Evolutionary conservation across 1,140 invertebrate genomes (phyloP), one percentile per base, ranked within the genome.

Genomic region (Pseudachorutes palmiensis): DNA sequence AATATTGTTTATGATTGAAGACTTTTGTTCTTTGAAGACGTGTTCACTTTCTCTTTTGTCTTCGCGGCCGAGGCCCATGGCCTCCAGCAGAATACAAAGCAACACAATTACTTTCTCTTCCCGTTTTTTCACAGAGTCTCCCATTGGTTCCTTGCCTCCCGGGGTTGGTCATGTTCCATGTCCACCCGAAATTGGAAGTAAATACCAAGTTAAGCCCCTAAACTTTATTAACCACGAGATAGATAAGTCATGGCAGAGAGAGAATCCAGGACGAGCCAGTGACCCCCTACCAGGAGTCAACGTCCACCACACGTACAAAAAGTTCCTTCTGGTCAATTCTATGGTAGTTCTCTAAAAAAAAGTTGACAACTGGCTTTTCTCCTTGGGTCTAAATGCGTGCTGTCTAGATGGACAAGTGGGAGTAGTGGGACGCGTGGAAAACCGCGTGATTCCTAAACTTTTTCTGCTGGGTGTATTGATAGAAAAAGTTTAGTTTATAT

Each of bases 1-100:
- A 55, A 55, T 55, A 55, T 55, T 12, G 12, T 55, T 55, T 55
- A 55, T 55, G 51, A 55, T 55, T 55, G 51, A 55, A 26, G 51
- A 55, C 51, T 55, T 55, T 55, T 55, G 5, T 41, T 5, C 36
- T 41, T 22, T 26, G 14, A 45, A 45, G 36, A 45, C 36, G 36
- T 45, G 36, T 45, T 45, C 36, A 45, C 36, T 45, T 45, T 45
- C 19, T 55, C 51, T 24, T 12, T 24, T 55, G 51, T 55, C 51
- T 24, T 24, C 24, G 36, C 19, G 19, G 36, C 36, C 36, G 19
- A 41, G 19, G 36, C 24, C 51, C 12, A 55, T 24, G 24, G 51
- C 51, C 51, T 55, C 12, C 12, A 55, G 51, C 51, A n/a, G n/a
- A n/a, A 55, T 55, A 55, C 12, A 55, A 55, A 55, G 24, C 51